A percentile compares a stretch with the other conserved stretches of the same genome.
phyloP scores from a whole-genome alignment of 2,797 vertebrate species.

The Eleutherodactylus coqui region DNA sequence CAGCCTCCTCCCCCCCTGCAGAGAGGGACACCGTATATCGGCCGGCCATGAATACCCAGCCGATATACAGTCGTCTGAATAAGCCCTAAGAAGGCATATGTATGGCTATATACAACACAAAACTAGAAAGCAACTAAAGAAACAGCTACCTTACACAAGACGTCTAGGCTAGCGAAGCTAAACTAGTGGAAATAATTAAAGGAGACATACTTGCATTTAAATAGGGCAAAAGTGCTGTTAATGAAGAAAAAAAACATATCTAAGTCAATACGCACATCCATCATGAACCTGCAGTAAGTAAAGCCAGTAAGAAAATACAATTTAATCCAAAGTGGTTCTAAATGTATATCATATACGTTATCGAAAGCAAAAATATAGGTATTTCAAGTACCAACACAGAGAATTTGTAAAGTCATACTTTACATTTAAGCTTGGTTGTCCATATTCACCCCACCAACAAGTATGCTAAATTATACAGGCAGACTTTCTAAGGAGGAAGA shows the following conservation, averaged over 20 bases:
- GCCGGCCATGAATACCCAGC: too few species aligned
- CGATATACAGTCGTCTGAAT: too few species aligned
- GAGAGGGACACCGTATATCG: too few species aligned
- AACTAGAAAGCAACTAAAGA: conserved; percentile 24
- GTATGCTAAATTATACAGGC: background rate
- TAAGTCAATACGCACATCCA: conserved; percentile 70
- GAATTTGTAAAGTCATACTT: too few species aligned
- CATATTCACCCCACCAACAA: too few species aligned
- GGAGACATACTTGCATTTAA: conserved; percentile 85
- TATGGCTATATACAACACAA: conserved; percentile 36
- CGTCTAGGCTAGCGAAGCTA: conserved; percentile 71
- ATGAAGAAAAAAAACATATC: conserved; percentile 68
- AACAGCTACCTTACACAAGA: conserved; percentile 55
- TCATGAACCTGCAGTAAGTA: background rate
- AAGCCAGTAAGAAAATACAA: background rate
- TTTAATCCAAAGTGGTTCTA: background rate
- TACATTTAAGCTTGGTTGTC: too few species aligned
- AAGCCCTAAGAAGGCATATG: conserved; percentile 40
- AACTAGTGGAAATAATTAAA: conserved; percentile 76
- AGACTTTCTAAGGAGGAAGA: background rate
- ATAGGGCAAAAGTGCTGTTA: conserved; percentile 82
- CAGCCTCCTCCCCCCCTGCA: too few species aligned
- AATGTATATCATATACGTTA: background rate
- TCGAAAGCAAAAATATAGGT: background rate
- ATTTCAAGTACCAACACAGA: background rate